phyloP scores from a whole-genome alignment of 1,140 invertebrate species.

The Drosophila nannoptera region DNA sequence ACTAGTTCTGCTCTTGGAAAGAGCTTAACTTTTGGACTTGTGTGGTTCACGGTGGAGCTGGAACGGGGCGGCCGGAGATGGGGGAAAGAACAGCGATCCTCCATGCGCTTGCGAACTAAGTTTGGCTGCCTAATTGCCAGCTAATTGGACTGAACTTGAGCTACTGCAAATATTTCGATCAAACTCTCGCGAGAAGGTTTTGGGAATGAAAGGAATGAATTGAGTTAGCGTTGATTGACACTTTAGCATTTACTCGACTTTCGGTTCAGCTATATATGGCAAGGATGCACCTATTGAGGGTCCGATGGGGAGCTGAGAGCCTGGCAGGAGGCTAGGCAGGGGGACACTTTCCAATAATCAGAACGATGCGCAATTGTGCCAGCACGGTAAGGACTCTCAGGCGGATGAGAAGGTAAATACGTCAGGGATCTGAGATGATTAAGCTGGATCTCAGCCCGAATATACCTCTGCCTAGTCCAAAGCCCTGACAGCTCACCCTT shows the following conservation, averaged over 20 bases:
- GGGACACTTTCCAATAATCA: no score
- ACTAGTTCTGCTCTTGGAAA: slow-evolving; percentile 1
- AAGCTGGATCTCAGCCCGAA: slow-evolving; percentile 15
- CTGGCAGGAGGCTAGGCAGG: no score
- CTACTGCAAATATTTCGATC: not conserved
- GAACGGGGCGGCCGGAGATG: not conserved
- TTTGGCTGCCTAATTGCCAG: slow-evolving; percentile 23
- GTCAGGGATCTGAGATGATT: slow-evolving; percentile 17
- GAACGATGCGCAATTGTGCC: no score
- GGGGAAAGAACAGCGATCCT: slow-evolving; percentile 3
- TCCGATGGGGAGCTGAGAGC: no score
- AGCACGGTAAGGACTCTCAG: slow-evolving; percentile 2
- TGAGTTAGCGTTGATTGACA: no score
- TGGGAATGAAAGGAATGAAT: no score
- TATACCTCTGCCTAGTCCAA: not conserved
- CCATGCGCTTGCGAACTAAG: slow-evolving; percentile 15
- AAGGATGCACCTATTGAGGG: no score
- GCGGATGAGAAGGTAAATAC: slow-evolving; percentile 7
- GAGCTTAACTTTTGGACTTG: slow-evolving; percentile 5
- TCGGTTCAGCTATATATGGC: no score
- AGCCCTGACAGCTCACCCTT: not conserved
- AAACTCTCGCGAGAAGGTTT: not conserved
- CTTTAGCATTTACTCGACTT: no score
- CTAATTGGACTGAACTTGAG: slow-evolving; percentile 26
- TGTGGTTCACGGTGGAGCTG: not conserved